Evolutionary conservation across 2,113 vertebrate genomes (phyloP).

Genomic region (Plecotus auritus): DNA sequence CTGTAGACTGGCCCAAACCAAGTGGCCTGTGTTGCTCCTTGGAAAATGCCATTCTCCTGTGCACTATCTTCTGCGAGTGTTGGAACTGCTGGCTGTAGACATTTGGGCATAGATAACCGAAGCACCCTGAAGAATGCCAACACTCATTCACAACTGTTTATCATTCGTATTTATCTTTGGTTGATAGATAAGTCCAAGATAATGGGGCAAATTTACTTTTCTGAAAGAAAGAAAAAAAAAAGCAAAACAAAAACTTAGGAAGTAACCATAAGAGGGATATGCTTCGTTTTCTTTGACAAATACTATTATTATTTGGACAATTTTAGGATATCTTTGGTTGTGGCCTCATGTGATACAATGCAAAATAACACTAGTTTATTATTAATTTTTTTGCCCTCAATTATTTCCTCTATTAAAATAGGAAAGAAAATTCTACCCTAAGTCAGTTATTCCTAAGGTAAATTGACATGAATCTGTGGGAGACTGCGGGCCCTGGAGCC

Average conservation of each 20-base stretch:
- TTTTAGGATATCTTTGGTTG: neutral
- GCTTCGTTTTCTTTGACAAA: neutral
- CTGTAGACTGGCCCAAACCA: neutral
- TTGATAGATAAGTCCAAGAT: neutral
- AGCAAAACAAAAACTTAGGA: neutral
- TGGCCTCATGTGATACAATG: neutral
- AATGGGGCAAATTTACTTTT: neutral
- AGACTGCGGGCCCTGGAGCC: neutral
- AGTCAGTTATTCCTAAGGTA: neutral
- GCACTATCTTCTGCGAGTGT: neutral
- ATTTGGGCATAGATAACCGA: neutral
- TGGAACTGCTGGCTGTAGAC: neutral
- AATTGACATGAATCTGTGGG: neutral
- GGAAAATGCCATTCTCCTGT: neutral
- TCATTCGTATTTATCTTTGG: conserved; percentile 33
- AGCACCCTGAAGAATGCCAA: neutral
- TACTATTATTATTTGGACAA: neutral
- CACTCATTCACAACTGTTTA: neutral
- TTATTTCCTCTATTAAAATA: neutral
- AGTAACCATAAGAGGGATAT: neutral
- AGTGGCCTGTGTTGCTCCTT: neutral
- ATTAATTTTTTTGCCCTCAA: neutral
- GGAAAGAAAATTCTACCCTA: neutral
- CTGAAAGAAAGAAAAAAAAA: neutral
- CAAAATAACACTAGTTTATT: neutral